These are phyloP conservation scores for Phymastichus coffea DNA, from an alignment of 1,140 invertebrate genomes.

Conservation along the genomic window DNA sequence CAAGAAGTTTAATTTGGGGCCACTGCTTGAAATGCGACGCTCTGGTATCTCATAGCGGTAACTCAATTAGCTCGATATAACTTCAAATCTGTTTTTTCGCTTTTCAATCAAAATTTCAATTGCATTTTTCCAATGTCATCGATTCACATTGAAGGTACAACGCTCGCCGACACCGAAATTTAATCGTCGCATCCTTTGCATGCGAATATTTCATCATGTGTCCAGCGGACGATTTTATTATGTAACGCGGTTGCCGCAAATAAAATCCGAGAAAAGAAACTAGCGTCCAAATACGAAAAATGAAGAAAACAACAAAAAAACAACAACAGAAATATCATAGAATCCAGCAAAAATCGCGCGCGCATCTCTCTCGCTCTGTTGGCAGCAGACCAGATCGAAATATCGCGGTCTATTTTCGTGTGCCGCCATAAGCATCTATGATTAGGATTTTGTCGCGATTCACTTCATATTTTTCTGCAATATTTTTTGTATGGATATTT, in stretches of 20 bases:
- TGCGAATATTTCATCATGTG: no score
- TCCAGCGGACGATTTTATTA: no score
- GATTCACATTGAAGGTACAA: neutral
- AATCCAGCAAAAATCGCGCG: neutral
- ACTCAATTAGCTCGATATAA: no score
- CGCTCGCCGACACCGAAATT: neutral
- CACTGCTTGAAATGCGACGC: no score
- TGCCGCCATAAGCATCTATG: constrained; percentile 15
- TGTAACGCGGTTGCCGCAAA: no score
- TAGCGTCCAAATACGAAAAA: constrained; percentile 1
- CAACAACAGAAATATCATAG: constrained; percentile 18
- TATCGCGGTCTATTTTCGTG: constrained; percentile 25
- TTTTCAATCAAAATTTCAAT: neutral
- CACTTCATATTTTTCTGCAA: neutral
- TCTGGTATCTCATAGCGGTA: no score
- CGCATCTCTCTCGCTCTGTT: neutral
- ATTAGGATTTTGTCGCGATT: constrained; percentile 15
- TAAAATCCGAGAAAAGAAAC: neutral
- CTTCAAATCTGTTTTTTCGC: neutral
- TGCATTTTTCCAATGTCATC: no score
- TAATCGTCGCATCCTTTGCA: no score
- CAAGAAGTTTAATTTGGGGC: no score
- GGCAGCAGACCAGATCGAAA: constrained; percentile 20
- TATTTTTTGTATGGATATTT: no score
- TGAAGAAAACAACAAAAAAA: constrained; percentile 9